Percentiles rank a stretch among this genome's conserved stretches.
Evolutionary conservation across 1,140 invertebrate species (phyloP).

Genomic region (Drosophila triauraria): DNA sequence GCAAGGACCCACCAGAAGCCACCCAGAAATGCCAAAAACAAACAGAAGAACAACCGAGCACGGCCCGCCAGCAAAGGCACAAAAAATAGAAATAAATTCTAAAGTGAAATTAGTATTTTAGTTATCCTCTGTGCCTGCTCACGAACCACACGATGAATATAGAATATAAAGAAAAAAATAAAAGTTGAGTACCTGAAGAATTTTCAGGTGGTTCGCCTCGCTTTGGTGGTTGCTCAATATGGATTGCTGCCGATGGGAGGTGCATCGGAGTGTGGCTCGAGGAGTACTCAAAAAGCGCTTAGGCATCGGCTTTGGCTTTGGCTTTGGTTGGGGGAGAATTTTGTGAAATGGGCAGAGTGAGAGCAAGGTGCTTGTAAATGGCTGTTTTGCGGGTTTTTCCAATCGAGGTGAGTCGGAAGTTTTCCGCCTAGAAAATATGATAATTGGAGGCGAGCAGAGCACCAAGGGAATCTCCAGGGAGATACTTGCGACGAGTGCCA

Average conservation of each 20-base stretch:
- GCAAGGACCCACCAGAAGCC: constrained; percentile 5
- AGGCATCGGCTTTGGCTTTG: constrained; percentile 10
- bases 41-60: constrained; percentile 61
- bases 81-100: constrained; percentile 74
- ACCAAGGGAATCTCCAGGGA: not conserved
- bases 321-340: not conserved
- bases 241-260: not conserved
- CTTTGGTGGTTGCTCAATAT: constrained; percentile 8
- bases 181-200: constrained; percentile 42
- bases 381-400: constrained; percentile 39
- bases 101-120: constrained; percentile 84
- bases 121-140: constrained; percentile 73
- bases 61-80: constrained; percentile 4
- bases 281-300: constrained; percentile 66
- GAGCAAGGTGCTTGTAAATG: constrained; percentile 43
- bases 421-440: constrained; percentile 33
- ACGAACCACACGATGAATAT: constrained; percentile 34
- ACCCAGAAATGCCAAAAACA: constrained; percentile 64
- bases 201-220: constrained; percentile 36
- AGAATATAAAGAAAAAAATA: constrained; percentile 12
- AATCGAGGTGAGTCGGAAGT: constrained; percentile 44
- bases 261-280: constrained; percentile 16
- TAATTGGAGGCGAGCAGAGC: constrained; percentile 22
- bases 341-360: not conserved
- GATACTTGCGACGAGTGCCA: not conserved